These are phyloP conservation scores for Passer domesticus DNA, from an alignment of 2,113 vertebrate genomes.

Conservation along the genomic window DNA sequence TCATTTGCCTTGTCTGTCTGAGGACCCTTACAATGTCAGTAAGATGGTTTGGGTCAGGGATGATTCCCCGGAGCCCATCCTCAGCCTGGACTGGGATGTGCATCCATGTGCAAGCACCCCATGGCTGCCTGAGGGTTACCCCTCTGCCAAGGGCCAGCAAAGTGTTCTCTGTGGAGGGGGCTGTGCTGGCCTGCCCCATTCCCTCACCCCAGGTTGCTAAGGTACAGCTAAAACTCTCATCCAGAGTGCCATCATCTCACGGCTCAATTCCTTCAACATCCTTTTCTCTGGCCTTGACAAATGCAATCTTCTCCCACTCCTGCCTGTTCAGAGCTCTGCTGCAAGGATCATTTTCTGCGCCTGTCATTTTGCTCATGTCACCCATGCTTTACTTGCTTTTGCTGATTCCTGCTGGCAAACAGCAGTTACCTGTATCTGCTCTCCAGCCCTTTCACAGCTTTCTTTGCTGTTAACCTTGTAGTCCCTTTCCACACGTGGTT, in stretches of 20 bases:
- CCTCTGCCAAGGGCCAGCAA: neutral
- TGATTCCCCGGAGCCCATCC: accelerated
- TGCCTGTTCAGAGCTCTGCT: slow-evolving; percentile 41
- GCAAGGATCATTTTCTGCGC: slow-evolving; percentile 41
- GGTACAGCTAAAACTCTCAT: slow-evolving; percentile 2
- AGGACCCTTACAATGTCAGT: neutral
- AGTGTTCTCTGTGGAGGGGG: neutral
- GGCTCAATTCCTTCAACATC: slow-evolving; percentile 56
- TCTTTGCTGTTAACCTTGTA: slow-evolving; percentile 22
- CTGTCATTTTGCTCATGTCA: slow-evolving; percentile 43
- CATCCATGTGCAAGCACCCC: accelerated
- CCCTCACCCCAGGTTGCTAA: neutral
- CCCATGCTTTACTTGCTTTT: slow-evolving; percentile 46
- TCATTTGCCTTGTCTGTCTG: neutral
- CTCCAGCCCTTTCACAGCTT: slow-evolving; percentile 24
- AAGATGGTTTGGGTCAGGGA: neutral
- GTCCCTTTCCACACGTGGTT: neutral
- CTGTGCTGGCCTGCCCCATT: neutral
- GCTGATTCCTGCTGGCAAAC: slow-evolving; percentile 57
- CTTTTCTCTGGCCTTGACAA: slow-evolving; percentile 59
- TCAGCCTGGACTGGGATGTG: neutral
- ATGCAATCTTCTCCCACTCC: slow-evolving; percentile 56
- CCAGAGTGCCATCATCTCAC: slow-evolving; percentile 28
- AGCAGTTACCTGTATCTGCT: slow-evolving; percentile 56
- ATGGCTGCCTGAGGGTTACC: neutral